These are phyloP conservation scores for Crossaster papposus DNA, from an alignment of 53 echinoderm and acorn worm genomes.

Conservation along the genomic window DNA sequence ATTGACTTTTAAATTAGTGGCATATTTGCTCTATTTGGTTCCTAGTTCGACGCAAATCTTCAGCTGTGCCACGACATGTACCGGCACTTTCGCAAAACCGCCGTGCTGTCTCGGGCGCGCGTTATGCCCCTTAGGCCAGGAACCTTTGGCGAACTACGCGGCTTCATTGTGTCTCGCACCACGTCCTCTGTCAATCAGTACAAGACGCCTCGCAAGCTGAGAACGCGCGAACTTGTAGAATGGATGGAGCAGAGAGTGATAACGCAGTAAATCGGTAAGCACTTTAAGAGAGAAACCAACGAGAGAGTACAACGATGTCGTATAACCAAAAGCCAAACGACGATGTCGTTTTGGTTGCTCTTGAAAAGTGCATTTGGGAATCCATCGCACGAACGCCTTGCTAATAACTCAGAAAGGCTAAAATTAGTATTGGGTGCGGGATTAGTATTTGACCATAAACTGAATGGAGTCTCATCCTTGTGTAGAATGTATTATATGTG, in stretches of 20 bases:
- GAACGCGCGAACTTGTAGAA: constrained; percentile 23
- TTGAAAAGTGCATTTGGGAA: too few species aligned
- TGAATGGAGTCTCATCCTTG: too few species aligned
- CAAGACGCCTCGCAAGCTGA: constrained; percentile 64
- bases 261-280: too few species aligned
- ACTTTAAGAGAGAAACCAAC: too few species aligned
- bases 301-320: too few species aligned
- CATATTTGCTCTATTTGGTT: neutral
- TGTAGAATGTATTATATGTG: too few species aligned
- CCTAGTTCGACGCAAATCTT: neutral
- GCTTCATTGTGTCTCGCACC: constrained; percentile 37
- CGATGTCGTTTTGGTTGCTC: too few species aligned
- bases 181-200: constrained; percentile 49
- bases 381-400: too few species aligned
- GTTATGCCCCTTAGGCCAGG: constrained; percentile 61
- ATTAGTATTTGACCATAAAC: too few species aligned
- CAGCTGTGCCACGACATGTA: neutral
- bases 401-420: too few species aligned
- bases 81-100: neutral
- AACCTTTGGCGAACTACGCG: constrained; percentile 56
- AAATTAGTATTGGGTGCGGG: too few species aligned
- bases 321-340: too few species aligned
- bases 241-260: constrained; percentile 41
- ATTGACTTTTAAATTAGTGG: neutral
- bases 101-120: neutral